Conservation (phyloP, 2,888 invertebrate genomes). For the Clistopyga incitator region DNA sequence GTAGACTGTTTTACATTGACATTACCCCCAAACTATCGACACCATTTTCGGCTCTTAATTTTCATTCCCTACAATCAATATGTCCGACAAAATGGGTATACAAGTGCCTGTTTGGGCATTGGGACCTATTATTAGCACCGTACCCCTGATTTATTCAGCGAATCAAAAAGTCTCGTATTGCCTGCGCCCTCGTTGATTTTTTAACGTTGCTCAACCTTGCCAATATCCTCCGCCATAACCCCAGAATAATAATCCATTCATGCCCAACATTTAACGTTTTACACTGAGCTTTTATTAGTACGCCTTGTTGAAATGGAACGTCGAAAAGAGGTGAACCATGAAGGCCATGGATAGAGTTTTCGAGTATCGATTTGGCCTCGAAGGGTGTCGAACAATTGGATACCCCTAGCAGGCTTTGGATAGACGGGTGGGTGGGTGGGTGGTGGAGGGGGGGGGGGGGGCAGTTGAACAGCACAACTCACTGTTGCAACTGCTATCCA, state of each 20-base stretch:
- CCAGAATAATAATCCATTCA: background rate
- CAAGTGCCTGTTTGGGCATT: too few relatives aligned
- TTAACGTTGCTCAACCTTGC: background rate
- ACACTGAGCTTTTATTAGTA: background rate
- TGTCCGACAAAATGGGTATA: too few relatives aligned
- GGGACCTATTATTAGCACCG: too few relatives aligned
- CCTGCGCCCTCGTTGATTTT: background rate
- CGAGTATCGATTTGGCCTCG: background rate
- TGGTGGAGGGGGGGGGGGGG: too few relatives aligned
- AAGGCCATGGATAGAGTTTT: background rate
- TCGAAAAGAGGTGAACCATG: background rate
- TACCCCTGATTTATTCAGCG: too few relatives aligned
- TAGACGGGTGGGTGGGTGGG: too few relatives aligned
- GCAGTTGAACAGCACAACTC: background rate
- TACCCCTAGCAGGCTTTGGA: background rate
- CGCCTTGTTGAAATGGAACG: background rate
- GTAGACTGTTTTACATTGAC: too few relatives aligned
- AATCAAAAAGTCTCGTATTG: too few relatives aligned
- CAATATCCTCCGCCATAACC: background rate
- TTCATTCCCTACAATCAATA: too few relatives aligned
- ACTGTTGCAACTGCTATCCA: slow-evolving; percentile 16
- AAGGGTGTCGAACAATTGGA: background rate
- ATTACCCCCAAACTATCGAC: too few relatives aligned
- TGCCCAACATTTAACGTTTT: background rate
- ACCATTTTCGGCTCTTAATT: too few relatives aligned